A percentile compares a stretch with the other conserved stretches of the same genome.
phyloP scores from a whole-genome alignment of 2,888 invertebrate species.

The Xylocampa areola region DNA sequence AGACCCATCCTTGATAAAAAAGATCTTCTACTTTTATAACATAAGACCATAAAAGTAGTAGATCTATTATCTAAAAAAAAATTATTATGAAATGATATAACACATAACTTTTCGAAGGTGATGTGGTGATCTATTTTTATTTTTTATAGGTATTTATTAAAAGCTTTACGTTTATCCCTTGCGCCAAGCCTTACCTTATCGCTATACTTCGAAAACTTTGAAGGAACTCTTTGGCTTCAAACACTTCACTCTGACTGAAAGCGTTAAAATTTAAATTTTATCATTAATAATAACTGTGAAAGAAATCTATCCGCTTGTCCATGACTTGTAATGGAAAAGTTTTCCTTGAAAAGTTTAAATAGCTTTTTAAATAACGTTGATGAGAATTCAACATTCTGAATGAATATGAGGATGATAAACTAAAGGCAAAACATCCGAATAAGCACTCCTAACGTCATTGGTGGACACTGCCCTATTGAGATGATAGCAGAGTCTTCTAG shows the following conservation, averaged over 20 bases:
- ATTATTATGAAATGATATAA: too few species aligned
- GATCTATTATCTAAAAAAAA: too few species aligned
- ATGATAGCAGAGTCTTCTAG: too few species aligned
- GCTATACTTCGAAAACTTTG: constrained; percentile 77
- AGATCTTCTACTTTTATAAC: too few species aligned
- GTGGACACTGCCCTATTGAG: too few species aligned
- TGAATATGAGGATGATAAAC: too few species aligned
- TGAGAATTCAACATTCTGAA: constrained; percentile 15
- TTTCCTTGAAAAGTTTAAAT: constrained; percentile 14
- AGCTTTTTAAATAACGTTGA: constrained; percentile 26
- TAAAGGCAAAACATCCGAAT: too few species aligned
- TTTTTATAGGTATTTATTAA: neutral
- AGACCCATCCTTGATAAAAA: too few species aligned
- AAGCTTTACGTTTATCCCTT: constrained; percentile 41
- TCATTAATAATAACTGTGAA: constrained; percentile 61
- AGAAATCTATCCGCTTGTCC: constrained; percentile 46
- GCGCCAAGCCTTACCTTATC: constrained; percentile 70
- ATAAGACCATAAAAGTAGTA: too few species aligned
- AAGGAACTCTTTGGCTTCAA: constrained; percentile 73
- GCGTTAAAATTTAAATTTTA: constrained; percentile 71
- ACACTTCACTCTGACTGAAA: constrained; percentile 66
- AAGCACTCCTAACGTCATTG: too few species aligned
- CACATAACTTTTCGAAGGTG: too few species aligned
- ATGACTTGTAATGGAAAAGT: constrained; percentile 46
- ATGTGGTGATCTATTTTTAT: too few species aligned